phyloP scores from a whole-genome alignment of 2,113 vertebrate species.

The Sterna hirundo region DNA sequence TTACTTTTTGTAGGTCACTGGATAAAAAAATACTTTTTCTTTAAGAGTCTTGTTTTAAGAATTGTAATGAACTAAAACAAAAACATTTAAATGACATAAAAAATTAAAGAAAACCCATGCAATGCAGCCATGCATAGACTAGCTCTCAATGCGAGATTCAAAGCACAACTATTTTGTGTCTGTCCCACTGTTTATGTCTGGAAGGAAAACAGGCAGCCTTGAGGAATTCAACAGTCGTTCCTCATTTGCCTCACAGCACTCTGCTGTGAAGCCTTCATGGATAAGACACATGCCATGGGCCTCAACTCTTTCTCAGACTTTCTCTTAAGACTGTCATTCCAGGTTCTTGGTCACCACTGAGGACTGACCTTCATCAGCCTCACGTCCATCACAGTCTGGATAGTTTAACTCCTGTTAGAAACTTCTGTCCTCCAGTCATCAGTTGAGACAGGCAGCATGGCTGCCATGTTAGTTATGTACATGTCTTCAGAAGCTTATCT shows the following conservation, averaged over 20 bases:
- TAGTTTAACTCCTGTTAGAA: neutral
- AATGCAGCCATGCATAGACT: neutral
- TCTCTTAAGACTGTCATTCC: neutral
- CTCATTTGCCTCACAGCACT: neutral
- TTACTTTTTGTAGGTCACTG: conserved; percentile 15
- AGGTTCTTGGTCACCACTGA: neutral
- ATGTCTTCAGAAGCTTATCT: neutral
- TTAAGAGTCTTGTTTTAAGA: neutral
- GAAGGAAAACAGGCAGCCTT: neutral
- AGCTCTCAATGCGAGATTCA: neutral
- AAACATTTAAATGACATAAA: conserved; percentile 22
- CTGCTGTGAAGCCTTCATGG: neutral
- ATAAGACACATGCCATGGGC: neutral
- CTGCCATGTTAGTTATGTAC: neutral
- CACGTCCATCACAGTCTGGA: neutral
- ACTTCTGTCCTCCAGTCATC: neutral
- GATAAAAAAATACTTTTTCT: neutral
- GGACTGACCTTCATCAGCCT: neutral
- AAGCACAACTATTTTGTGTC: neutral
- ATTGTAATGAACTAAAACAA: neutral
- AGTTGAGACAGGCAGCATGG: neutral
- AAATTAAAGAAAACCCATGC: neutral
- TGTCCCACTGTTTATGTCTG: neutral
- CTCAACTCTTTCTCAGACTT: neutral
- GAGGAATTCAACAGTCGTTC: neutral